phyloP scores from a whole-genome alignment of 2,113 vertebrate genomes.

The Amphiprion percula region DNA sequence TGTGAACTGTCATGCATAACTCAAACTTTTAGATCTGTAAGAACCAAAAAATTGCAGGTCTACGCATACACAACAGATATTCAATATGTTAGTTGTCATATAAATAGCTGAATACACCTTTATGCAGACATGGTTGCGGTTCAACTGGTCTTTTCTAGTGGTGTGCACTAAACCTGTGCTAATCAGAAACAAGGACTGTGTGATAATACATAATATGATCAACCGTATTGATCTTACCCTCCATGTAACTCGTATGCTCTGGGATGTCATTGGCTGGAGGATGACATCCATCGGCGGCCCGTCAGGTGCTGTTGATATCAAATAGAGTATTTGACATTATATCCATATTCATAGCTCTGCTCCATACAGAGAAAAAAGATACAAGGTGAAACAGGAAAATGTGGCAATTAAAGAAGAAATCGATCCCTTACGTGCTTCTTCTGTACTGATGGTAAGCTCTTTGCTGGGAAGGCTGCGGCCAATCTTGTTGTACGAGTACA shows the following conservation, averaged over 20 bases:
- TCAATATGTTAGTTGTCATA: neutral
- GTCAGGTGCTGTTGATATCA: constrained; percentile 88
- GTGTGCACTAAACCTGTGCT: neutral
- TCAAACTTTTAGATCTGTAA: neutral
- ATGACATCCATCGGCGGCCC: constrained; percentile 97
- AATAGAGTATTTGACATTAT: neutral
- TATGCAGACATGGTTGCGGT: neutral
- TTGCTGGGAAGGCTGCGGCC: constrained; percentile 98
- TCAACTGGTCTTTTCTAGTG: neutral
- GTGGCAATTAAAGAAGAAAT: neutral
- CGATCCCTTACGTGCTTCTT: constrained; percentile 92
- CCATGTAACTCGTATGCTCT: constrained; percentile 99
- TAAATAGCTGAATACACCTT: neutral
- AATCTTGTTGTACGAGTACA: constrained; percentile 99
- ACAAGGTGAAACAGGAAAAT: neutral
- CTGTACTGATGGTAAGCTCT: constrained; percentile 96
- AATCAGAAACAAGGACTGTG: neutral
- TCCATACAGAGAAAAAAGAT: neutral
- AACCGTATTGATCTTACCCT: constrained; percentile 85
- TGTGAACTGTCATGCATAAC: neutral
- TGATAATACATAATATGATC: neutral
- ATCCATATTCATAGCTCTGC: neutral
- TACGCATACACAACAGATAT: too few species aligned
- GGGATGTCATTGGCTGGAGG: constrained; percentile 94
- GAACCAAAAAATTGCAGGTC: too few species aligned